Evolutionary conservation across 2,888 invertebrate species (phyloP), one percentile per base, ranked within the genome.

Genomic region (Gymnosoma rotundatum): DNA sequence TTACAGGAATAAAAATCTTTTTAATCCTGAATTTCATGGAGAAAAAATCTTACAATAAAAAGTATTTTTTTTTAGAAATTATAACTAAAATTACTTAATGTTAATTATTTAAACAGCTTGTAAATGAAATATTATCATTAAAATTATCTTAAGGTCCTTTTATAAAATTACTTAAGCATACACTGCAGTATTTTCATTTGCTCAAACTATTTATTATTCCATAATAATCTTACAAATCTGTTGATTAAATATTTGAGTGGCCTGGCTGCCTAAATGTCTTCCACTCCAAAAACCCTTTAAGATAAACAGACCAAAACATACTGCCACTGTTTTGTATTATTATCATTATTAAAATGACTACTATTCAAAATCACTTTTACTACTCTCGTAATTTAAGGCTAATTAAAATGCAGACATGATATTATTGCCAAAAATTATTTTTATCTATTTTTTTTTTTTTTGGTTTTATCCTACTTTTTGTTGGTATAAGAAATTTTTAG

Each of bases 391-490:
- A 66, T 82, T 81, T 76, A 75, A 66, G 64, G 50, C 81, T 76
- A 82, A 82, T 82, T 82, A 82, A 76, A 82, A 70, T 82, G 81
- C 81, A 82, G 76, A 72, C 58, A 64, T 56, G 45, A 1, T 7
- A 7, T 18, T 48, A 52, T 32, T 64, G 81, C 75, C 81, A 75
- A 82, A 75, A 66, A 70, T 36, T 18, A 7, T 32, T 6, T 7
- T 32, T 32, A 32, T 32, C 5, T 32, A 2, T 2, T 32, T 12
- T 42, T 12, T 42, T 12, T 78, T 38, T 2, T 12, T 20, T 63
- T 48, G 58, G 12, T 70, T 48, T 70, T 42, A 48, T 69, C 7
- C 32, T 32, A 7, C 0, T 32, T 32, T 0, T 14, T 48, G 4
- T 18, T 63, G 7, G 10, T 9, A n/a, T 48, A 52, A 50, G 14